A percentile compares a stretch with the other conserved stretches of the same genome.
phyloP scores from a whole-genome alignment of 2,797 vertebrate genomes.

The Caiman crocodilus region DNA sequence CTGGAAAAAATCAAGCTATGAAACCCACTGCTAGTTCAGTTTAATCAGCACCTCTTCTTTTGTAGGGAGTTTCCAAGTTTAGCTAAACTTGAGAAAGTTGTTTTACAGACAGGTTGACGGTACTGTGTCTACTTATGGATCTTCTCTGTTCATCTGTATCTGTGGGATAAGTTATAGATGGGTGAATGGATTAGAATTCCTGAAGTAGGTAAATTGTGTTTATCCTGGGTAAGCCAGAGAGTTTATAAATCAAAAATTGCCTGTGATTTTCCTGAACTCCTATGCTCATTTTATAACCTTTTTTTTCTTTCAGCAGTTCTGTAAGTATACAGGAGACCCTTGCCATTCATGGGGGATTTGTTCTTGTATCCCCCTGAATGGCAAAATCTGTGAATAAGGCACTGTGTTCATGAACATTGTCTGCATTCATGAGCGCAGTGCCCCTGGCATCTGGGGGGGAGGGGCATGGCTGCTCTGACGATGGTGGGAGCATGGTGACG shows the following conservation, averaged over 20 bases:
- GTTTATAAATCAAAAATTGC: neutral
- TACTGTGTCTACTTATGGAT: neutral
- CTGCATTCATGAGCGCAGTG: too few species aligned
- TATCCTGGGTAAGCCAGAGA: neutral
- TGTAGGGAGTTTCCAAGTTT: neutral
- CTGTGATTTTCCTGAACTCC: neutral
- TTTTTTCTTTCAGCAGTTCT: neutral
- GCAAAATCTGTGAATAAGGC: too few species aligned
- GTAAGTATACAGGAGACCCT: too few species aligned
- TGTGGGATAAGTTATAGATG: too few species aligned
- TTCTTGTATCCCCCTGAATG: too few species aligned
- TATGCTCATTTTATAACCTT: neutral
- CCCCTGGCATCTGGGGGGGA: too few species aligned
- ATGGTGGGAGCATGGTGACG: too few species aligned
- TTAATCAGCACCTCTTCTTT: neutral
- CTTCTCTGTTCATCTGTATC: neutral
- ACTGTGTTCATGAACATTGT: too few species aligned
- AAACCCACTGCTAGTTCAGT: neutral
- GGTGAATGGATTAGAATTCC: too few species aligned
- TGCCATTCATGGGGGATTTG: too few species aligned
- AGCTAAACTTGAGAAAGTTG: neutral
- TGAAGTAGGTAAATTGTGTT: accelerated
- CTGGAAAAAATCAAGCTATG: neutral
- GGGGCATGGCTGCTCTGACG: too few species aligned
- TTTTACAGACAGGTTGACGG: neutral